Conservation (phyloP, 2,113 vertebrate genomes). For the Sphaerodactylus townsendi region DNA sequence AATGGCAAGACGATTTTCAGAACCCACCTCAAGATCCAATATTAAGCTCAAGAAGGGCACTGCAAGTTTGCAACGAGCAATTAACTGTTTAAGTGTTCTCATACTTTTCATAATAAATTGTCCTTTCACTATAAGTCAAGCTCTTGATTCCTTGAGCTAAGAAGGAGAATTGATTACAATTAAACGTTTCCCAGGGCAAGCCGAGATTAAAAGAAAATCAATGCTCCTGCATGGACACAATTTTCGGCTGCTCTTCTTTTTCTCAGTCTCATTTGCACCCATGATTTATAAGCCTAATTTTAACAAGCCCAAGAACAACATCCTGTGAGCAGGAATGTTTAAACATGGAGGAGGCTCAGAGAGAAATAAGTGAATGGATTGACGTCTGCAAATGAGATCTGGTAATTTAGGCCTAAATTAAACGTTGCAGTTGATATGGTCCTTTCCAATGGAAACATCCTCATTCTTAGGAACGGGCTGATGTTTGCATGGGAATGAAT, state of each 20-base stretch:
- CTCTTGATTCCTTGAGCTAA: constrained; percentile 47
- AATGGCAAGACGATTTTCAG: not conserved
- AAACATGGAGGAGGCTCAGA: not conserved
- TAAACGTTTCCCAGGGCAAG: constrained; percentile 65
- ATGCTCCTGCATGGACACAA: constrained; percentile 47
- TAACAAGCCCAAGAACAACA: constrained; percentile 1
- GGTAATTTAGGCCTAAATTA: not conserved
- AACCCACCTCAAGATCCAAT: not conserved
- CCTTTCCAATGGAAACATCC: not conserved
- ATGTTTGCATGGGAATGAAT: not conserved
- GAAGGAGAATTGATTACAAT: constrained; percentile 60
- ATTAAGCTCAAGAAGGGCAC: not conserved
- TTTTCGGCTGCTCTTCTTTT: constrained; percentile 26
- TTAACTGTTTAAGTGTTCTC: constrained; percentile 23
- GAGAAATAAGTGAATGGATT: not conserved
- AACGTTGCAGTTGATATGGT: not conserved
- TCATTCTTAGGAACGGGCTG: too few relatives aligned
- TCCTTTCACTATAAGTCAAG: constrained; percentile 2
- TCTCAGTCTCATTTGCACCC: constrained; percentile 19
- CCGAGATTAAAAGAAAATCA: constrained; percentile 76
- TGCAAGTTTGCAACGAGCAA: constrained; percentile 12
- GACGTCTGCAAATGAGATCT: not conserved
- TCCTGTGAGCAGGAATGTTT: constrained; percentile 2
- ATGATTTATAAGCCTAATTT: constrained; percentile 1
- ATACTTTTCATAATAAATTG: constrained; percentile 10